Percentiles rank a stretch among this genome's conserved stretches.
phyloP scores from a whole-genome alignment of 2,113 vertebrate species.

The Trinectes maculatus region DNA sequence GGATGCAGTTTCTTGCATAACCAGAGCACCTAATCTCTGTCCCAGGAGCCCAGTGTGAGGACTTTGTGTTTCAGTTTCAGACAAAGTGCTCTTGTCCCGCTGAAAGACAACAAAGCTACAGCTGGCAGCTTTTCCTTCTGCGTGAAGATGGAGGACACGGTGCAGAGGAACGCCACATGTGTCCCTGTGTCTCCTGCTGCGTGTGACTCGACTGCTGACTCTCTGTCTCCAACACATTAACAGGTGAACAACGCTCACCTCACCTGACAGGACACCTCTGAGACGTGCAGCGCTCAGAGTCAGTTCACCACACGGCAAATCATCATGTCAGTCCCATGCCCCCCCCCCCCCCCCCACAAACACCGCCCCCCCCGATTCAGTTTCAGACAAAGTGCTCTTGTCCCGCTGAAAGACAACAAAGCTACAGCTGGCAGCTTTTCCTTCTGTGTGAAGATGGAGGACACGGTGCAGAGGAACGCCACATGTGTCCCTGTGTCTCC shows the following conservation, averaged over 20 bases:
- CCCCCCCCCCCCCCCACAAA: too few relatives aligned
- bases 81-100: conserved; percentile 27
- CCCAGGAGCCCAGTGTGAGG: conserved; percentile 12
- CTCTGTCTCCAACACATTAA: conserved; percentile 20
- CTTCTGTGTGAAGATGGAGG: conserved; percentile 6
- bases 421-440: conserved; percentile 2
- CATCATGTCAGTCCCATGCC: too few relatives aligned
- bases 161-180: conserved; percentile 7
- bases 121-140: not conserved
- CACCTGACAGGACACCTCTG: conserved; percentile 30
- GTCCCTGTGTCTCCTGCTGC: not conserved
- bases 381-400: conserved; percentile 31
- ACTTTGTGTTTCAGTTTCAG: conserved; percentile 18
- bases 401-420: conserved; percentile 24
- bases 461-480: conserved; percentile 20
- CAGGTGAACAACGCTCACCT: conserved; percentile 15
- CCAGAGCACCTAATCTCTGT: conserved; percentile 43
- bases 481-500: not conserved
- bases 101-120: conserved; percentile 23
- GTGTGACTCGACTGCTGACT: not conserved
- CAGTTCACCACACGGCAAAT: conserved; percentile 42
- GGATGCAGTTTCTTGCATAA: conserved; percentile 37
- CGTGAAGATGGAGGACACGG: conserved; percentile 16
- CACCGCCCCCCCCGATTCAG: too few relatives aligned
- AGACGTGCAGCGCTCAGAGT: conserved; percentile 13